Percentiles rank a stretch among this genome's conserved stretches.
Conservation (phyloP, 2,113 vertebrate species). For the Neopipo cinnamomea region DNA sequence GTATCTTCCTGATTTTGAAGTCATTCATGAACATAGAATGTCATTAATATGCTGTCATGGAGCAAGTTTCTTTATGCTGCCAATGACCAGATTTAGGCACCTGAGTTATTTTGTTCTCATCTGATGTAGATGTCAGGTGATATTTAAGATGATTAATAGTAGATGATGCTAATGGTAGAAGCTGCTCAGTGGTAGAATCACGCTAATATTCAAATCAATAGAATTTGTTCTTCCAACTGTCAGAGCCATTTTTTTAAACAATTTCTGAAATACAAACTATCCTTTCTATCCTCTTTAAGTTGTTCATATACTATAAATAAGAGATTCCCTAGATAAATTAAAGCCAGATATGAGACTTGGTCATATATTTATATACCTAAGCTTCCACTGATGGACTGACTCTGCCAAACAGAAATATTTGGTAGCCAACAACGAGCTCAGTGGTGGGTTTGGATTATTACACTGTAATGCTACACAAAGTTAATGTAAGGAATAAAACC, state of each 20-base stretch:
- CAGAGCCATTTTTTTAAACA: neutral
- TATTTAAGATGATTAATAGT: neutral
- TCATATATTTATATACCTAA: neutral
- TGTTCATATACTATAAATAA: neutral
- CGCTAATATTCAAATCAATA: neutral
- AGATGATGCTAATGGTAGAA: neutral
- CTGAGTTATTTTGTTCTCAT: neutral
- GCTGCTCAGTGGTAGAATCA: neutral
- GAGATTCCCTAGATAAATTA: neutral
- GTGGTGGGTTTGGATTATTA: neutral
- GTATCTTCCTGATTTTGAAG: neutral
- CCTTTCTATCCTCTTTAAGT: neutral
- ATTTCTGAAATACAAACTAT: neutral
- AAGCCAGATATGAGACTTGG: neutral
- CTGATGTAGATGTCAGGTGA: neutral
- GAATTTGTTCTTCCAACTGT: neutral
- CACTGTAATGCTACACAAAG: neutral
- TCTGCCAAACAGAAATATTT: neutral
- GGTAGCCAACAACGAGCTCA: neutral
- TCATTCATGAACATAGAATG: accelerated
- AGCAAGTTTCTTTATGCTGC: neutral
- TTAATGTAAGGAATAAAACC: neutral
- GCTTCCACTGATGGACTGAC: neutral
- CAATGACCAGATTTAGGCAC: neutral
- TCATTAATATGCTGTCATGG: neutral